Evolutionary conservation across 2,888 invertebrate species (phyloP), one percentile per base, ranked within the genome.

Genomic region (Cheilosia grossa): DNA sequence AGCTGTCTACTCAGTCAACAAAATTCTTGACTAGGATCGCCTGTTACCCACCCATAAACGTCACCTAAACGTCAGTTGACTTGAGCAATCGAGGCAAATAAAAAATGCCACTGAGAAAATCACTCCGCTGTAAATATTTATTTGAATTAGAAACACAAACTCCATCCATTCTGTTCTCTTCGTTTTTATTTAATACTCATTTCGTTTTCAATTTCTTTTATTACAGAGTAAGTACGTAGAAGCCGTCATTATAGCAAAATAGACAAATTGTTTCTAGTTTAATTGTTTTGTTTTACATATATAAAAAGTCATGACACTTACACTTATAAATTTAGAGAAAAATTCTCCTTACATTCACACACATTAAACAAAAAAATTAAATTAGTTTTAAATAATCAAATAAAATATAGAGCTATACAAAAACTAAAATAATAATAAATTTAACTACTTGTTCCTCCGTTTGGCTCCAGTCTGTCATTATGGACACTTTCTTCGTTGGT

Each of bases 401-500:
- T 4, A 13, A 42, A 54, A 42, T 24, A 40, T 15, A 24, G 24
- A 70, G 51, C 37, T 37, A 37, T 13, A 37, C 44, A 42, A 6
- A 67, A 64, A n/a, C 7, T 56, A 58, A 42, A 51, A 40, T 17
- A 51, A 67, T 53, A 64, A 74, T 69, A 77, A 59, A 51, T 72
- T 72, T 61, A 64, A 66, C 66, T 72, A 72, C 40, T 47, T 59
- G 70, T 51, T 40, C 51, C 24, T 64, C 37, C 67, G 19, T 49
- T 70, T 54, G 47, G 42, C 59, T 13, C 54, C 82, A 73, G 51
- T 58, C 67, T 54, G 78, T 58, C 56, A 33, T 49, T 70, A 78
- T 78, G 78, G 79, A 67, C 79, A 79, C 79, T 79, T 79, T 64
- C 53, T 47, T 42, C 21, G 54, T 47, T 49, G 42, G 56, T 17